A percentile compares a stretch with the other conserved stretches of the same genome.
These are phyloP conservation scores for Eremophila alpestris DNA, from an alignment of 2,797 vertebrate genomes.

Conservation along the genomic window DNA sequence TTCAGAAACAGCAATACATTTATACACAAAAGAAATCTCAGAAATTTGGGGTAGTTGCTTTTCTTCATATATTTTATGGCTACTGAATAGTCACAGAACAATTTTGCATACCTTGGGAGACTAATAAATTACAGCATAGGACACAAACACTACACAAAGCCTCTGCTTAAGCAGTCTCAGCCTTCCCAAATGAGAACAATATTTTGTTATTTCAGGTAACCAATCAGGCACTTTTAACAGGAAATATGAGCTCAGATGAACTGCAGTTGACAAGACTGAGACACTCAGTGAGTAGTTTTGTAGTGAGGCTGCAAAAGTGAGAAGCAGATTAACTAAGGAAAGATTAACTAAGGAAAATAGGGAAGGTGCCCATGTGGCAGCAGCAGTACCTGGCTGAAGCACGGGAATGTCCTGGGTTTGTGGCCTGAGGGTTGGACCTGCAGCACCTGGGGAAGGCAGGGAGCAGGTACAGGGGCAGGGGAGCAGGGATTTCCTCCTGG, in stretches of 20 bases:
- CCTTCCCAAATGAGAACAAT: not conserved
- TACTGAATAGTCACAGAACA: not conserved
- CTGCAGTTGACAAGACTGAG: not conserved
- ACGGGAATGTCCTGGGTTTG: not conserved
- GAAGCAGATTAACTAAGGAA: not conserved
- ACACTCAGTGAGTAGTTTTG: not conserved
- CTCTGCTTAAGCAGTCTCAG: not conserved
- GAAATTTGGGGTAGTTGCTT: not conserved
- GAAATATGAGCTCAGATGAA: not conserved
- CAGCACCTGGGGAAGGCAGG: fast-evolving
- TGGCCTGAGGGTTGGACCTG: not conserved
- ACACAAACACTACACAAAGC: not conserved
- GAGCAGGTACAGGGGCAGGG: not conserved
- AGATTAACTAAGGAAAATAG: not conserved
- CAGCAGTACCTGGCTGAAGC: not conserved
- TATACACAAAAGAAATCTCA: not conserved
- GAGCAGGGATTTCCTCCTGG: not conserved
- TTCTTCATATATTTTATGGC: not conserved
- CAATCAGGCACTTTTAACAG: not conserved
- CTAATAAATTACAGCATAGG: not conserved
- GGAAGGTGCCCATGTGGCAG: not conserved
- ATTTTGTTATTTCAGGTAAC: not conserved
- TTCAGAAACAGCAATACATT: not conserved
- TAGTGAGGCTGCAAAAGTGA: not conserved
- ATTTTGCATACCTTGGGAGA: not conserved